phyloP scores from a whole-genome alignment of 2,888 invertebrate genomes.

The Trisateles emortualis region DNA sequence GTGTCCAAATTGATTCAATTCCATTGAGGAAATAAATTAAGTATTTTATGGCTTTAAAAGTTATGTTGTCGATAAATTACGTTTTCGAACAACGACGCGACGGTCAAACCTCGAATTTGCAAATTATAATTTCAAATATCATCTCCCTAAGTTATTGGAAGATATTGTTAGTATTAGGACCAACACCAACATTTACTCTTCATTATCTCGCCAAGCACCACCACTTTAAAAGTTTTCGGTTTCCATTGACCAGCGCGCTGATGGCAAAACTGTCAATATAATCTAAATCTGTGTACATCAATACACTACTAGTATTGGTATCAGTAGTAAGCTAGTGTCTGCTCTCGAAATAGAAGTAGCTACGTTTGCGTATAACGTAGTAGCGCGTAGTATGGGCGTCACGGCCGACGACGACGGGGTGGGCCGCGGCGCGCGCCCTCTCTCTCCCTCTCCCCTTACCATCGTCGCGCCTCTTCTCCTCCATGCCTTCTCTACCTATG shows the following conservation, averaged over 20 bases:
- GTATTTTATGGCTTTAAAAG: constrained; percentile 13
- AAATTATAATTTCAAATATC: constrained; percentile 40
- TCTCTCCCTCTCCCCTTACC: constrained; percentile 28
- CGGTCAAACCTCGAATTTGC: constrained; percentile 25
- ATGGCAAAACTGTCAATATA: constrained; percentile 45
- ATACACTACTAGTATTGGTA: constrained; percentile 49
- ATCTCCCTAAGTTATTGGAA: constrained; percentile 34
- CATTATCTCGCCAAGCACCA: constrained; percentile 14
- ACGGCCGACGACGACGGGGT: constrained; percentile 45
- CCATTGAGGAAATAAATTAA: constrained; percentile 22
- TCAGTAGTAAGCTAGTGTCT: constrained; percentile 61
- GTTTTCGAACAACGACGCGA: constrained; percentile 23
- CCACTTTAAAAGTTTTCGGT: constrained; percentile 34
- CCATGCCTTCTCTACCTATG: constrained; percentile 45
- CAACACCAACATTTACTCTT: constrained; percentile 33
- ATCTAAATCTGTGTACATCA: constrained; percentile 65
- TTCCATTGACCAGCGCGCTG: constrained; percentile 41
- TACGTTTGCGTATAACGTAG: constrained; percentile 64
- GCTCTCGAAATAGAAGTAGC: constrained; percentile 65
- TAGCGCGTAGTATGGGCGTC: constrained; percentile 61
- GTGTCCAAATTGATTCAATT: constrained; percentile 20
- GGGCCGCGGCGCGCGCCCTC: constrained; percentile 18
- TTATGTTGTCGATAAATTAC: constrained; percentile 29
- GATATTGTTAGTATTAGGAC: constrained; percentile 20
- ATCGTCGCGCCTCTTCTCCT: constrained; percentile 26